These are phyloP conservation scores for Callionymus lyra DNA, from an alignment of 2,113 vertebrate genomes.

Conservation along the genomic window DNA sequence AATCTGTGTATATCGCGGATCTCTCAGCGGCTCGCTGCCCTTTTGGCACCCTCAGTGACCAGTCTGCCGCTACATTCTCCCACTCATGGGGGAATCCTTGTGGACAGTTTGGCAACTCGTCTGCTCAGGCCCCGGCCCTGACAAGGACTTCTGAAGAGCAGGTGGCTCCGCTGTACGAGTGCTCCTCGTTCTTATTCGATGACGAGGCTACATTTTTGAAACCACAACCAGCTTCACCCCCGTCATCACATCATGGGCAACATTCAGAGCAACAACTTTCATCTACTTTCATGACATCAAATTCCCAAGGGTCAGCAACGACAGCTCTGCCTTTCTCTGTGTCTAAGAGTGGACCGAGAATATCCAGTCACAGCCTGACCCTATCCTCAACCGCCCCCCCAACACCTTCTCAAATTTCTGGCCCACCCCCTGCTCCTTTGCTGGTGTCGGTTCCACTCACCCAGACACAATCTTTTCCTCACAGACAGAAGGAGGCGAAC, in stretches of 20 bases:
- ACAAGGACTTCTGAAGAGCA: constrained; percentile 39
- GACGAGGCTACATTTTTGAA: constrained; percentile 40
- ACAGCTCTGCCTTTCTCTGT: constrained; percentile 21
- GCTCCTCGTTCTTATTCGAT: constrained; percentile 57
- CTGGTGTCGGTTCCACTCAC: constrained; percentile 32
- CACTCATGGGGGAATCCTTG: constrained; percentile 36
- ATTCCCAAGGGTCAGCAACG: constrained; percentile 27
- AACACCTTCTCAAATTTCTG: constrained; percentile 33
- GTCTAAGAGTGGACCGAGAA: constrained; percentile 43
- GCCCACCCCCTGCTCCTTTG: constrained; percentile 34
- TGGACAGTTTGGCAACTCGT: constrained; percentile 36
- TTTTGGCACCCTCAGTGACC: constrained; percentile 32
- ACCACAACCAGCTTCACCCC: constrained; percentile 15
- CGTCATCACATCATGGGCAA: constrained; percentile 11
- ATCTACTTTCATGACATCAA: constrained; percentile 21
- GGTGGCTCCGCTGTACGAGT: constrained; percentile 57
- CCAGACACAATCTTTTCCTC: constrained; percentile 33
- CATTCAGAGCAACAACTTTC: constrained; percentile 11
- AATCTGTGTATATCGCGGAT: constrained; percentile 12
- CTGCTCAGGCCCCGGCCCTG: constrained; percentile 20
- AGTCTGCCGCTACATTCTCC: constrained; percentile 53
- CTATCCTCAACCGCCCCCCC: constrained; percentile 26
- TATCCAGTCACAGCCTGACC: constrained; percentile 50
- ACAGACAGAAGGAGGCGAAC: constrained; percentile 35
- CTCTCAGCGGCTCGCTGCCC: constrained; percentile 33